phyloP scores from a whole-genome alignment of 1,140 invertebrate genomes.

The Ptiloglossa arizonensis region DNA sequence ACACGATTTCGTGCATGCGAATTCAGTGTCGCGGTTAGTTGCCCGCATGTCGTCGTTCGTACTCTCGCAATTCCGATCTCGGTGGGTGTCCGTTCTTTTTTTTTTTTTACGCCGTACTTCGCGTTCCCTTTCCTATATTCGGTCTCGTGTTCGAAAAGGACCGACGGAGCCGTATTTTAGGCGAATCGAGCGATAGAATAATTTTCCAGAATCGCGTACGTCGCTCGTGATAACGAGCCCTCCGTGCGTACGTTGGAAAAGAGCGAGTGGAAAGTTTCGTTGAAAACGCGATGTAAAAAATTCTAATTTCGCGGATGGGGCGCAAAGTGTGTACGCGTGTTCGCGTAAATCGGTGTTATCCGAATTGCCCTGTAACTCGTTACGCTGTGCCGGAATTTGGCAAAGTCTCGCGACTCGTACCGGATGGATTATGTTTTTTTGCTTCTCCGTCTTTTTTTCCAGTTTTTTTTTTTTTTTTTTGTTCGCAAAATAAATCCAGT shows the following conservation, averaged over 20 bases:
- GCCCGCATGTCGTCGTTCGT: no score
- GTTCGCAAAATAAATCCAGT: neutral
- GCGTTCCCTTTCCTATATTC: neutral
- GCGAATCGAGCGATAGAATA: neutral
- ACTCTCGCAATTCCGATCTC: no score
- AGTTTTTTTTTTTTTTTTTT: slow-evolving; percentile 2
- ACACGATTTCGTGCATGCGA: no score
- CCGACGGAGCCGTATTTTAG: neutral
- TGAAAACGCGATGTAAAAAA: slow-evolving; percentile 3
- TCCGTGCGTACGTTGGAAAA: no score
- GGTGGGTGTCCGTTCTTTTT: no score
- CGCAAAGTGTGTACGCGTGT: neutral
- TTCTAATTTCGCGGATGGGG: neutral
- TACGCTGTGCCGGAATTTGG: neutral
- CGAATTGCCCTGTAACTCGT: slow-evolving; percentile 17
- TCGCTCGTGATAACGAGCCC: neutral
- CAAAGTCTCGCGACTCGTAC: no score
- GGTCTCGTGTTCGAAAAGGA: neutral
- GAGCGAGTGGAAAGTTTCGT: neutral
- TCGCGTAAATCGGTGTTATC: slow-evolving; percentile 13
- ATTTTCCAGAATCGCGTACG: neutral
- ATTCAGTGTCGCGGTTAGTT: no score
- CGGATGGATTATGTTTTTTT: no score
- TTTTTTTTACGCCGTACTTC: neutral
- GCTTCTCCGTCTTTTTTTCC: no score